Percentiles rank a stretch among this genome's conserved stretches.
These are phyloP conservation scores for Archips crataeganus DNA, from an alignment of 2,888 invertebrate genomes.

Conservation along the genomic window DNA sequence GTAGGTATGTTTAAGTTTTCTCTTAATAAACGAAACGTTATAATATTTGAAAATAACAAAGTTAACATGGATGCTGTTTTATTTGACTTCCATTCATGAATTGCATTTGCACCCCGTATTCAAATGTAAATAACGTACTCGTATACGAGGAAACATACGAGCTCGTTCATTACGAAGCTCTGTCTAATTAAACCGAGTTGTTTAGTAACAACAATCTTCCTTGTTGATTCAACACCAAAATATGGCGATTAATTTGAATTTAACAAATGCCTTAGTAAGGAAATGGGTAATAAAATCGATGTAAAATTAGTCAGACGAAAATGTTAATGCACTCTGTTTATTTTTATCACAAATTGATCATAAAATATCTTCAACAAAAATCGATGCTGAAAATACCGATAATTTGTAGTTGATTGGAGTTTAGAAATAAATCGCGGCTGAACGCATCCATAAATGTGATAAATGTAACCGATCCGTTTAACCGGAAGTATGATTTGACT, in stretches of 20 bases:
- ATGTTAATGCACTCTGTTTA: slow-evolving; percentile 37
- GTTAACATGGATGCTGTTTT: slow-evolving; percentile 25
- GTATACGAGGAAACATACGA: slow-evolving; percentile 47
- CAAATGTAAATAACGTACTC: slow-evolving; percentile 53
- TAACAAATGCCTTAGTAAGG: slow-evolving; percentile 56
- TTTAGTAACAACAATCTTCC: slow-evolving; percentile 66
- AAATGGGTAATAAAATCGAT: slow-evolving; percentile 54
- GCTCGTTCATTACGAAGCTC: slow-evolving; percentile 56
- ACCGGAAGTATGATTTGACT: slow-evolving; percentile 47
- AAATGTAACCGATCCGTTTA: slow-evolving; percentile 57
- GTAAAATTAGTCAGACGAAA: slow-evolving; percentile 46
- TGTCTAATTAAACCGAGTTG: slow-evolving; percentile 72
- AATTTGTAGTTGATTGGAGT: slow-evolving; percentile 11
- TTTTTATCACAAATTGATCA: slow-evolving; percentile 22
- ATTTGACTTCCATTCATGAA: slow-evolving; percentile 44
- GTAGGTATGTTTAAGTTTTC: neutral
- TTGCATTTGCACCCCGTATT: slow-evolving; percentile 48
- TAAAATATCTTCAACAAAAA: slow-evolving; percentile 29
- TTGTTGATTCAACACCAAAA: slow-evolving; percentile 61
- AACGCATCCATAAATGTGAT: slow-evolving; percentile 60
- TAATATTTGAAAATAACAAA: slow-evolving; percentile 22
- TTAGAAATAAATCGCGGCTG: slow-evolving; percentile 47
- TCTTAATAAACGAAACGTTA: slow-evolving; percentile 5
- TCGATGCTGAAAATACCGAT: neutral
- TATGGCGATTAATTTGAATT: slow-evolving; percentile 50